A percentile compares a stretch with the other conserved stretches of the same genome.
Evolutionary conservation across 2,888 invertebrate species (phyloP).

Genomic region (Melieria crassipennis): DNA sequence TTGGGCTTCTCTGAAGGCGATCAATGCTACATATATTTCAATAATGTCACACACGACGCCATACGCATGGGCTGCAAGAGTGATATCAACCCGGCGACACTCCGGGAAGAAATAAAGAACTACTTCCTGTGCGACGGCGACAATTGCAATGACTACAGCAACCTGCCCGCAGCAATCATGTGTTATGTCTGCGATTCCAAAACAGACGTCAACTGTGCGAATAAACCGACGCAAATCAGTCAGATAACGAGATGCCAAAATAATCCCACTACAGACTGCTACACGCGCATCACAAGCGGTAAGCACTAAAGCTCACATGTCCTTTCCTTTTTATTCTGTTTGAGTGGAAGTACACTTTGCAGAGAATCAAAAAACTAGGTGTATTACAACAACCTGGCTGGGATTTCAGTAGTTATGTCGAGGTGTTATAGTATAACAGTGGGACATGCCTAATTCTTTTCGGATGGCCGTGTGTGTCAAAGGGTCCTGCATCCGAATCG

Average conservation of each 20-base stretch:
- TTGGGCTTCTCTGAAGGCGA: constrained; percentile 41
- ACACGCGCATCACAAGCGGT: constrained; percentile 43
- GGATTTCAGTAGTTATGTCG: too few species aligned
- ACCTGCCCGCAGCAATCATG: constrained; percentile 40
- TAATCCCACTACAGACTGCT: constrained; percentile 47
- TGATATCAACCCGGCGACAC: constrained; percentile 31
- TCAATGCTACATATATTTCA: constrained; percentile 48
- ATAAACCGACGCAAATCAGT: constrained; percentile 22
- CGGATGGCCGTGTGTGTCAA: too few species aligned
- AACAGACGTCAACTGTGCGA: constrained; percentile 43
- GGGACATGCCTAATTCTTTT: too few species aligned
- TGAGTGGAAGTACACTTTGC: too few species aligned
- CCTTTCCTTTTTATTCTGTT: neutral
- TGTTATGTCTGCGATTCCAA: constrained; percentile 47
- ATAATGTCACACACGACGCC: constrained; percentile 40
- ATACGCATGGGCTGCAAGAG: constrained; percentile 47
- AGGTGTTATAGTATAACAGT: too few species aligned
- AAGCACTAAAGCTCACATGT: constrained; percentile 12
- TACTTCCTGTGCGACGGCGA: constrained; percentile 47
- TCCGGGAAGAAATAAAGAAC: constrained; percentile 38
- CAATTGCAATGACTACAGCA: constrained; percentile 45
- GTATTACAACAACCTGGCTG: too few species aligned
- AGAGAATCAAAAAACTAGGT: too few species aligned
- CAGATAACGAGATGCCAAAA: constrained; percentile 34
- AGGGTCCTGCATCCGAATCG: too few species aligned